Conservation (phyloP, 2,113 vertebrate species). For the Argyrosomus japonicus region DNA sequence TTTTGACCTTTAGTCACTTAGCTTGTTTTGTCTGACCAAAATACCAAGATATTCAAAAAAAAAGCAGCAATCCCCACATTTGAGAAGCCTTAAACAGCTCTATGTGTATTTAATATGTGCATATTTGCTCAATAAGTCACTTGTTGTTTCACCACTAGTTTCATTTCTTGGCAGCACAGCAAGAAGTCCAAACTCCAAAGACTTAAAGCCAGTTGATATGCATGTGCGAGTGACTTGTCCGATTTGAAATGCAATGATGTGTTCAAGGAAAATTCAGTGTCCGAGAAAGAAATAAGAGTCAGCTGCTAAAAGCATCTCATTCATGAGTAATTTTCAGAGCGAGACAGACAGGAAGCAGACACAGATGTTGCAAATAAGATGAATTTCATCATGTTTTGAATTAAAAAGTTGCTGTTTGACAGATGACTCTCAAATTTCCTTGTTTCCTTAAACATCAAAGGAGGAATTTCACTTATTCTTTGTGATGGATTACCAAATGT, state of each 20-base stretch:
- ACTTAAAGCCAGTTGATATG: neutral
- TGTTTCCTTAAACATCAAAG: conserved; percentile 36
- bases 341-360: conserved; percentile 47
- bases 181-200: neutral
- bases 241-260: neutral
- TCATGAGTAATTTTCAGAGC: conserved; percentile 29
- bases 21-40: neutral
- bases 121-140: neutral
- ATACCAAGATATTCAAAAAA: neutral
- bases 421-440: conserved; percentile 8
- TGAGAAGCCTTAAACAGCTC: neutral
- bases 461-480: conserved; percentile 5
- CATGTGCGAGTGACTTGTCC: conserved; percentile 15
- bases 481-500: conserved; percentile 44
- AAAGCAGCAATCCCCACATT: neutral
- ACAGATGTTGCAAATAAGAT: conserved; percentile 46
- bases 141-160: neutral
- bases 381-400: conserved; percentile 53
- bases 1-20: neutral
- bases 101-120: neutral
- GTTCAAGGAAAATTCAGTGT: conserved; percentile 12
- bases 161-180: neutral
- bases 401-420: conserved; percentile 35
- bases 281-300: conserved; percentile 5
- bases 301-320: conserved; percentile 23